Base-by-base conservation (phyloP, 2,113 vertebrate genomes). In the Cyprinodon brontotheroides region DNA sequence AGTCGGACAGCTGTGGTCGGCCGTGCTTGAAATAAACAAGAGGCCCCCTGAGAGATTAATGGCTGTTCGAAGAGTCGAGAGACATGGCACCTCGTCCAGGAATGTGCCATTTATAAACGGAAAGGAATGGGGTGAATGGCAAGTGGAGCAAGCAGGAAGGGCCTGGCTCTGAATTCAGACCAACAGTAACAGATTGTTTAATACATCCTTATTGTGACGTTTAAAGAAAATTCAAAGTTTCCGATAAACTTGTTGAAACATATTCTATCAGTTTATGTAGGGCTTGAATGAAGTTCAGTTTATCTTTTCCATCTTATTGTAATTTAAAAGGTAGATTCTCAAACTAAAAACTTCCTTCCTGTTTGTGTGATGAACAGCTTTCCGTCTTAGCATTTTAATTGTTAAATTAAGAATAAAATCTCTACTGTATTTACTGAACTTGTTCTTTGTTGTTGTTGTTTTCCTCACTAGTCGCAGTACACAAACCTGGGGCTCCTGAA, bases 401-500 rank as follows among this genome's bases (percentile, higher is more conserved):
- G 11, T 65, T 4, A 37, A 68, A 39, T n/a, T 11, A 37, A 37
- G 38, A 38, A 14, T 4, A 37, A 3, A 38, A 67, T 15, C 11
- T 29, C 65, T 11, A 4, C 15, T 59, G 20, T 40, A 40, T 14
- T 41, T 29, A 60, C 61, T 60, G 29, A 70, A 38, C 61, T 71
- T 61, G 0, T 72, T 73, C 39, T n/a, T 89, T 15, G 29, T 78
- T 14, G 3, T 43, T 57, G 20, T 57, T 5, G 4, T n/a, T 20
- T n/a, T 20, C 17, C 38, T 50, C 4, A 5, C 29, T 87, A 99
- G 97, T 97, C 98, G 0, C 98, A 99, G 96, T 99, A 99, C 72
- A 99, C 97, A 0, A 99, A 98, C 89, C 95, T 99, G 96, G 97
- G 97, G 91, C 96, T 99, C 89, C 95, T 99, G 84, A 99, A 98